Base-by-base conservation (phyloP, 1,140 invertebrate genomes). In the Cyphomyrmex costatus region DNA sequence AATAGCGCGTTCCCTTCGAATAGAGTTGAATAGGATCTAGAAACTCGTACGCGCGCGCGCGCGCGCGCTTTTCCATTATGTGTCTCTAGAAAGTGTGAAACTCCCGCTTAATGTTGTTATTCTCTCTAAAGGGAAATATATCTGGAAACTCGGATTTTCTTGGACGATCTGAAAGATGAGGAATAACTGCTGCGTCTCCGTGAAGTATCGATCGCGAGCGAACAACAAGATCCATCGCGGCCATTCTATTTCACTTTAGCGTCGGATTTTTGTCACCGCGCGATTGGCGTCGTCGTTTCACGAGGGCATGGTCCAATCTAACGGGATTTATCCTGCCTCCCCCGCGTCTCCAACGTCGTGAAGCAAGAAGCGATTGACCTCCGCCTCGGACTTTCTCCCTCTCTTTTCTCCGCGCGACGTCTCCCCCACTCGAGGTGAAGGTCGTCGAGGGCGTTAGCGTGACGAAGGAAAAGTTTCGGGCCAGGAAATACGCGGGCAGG, bases 321-420 rank as follows among this genome's bases (percentile, higher is more conserved):
- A 90, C 89, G 89, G 89, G 86, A 90, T 49, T 66, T 65, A 63
- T 85, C 71, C 85, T 79, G 63, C 24, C 33, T 85, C 19, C 51
- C 73, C 53, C n/a, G 14, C 42, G n/a, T 60, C 30, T 33, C 61
- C 85, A 61, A 33, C 74, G 46, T 89, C 58, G 49, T 74, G 60
- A 53, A 30, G 30, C 49, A 19, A 86, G 88, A 74, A 89, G 88
- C 88, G 77, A 85, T 78, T 87, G 88, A 89, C 79, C 89, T 90
- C 89, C 51, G 85, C 61, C 83, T 77, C 78, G 68, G 77, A 90
- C 89, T 90, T 86, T 90, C 89, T 90, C 83, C 82, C 89, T 70
- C 86, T 76, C 63, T 56, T 85, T 70, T 82, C 73, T 53, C 76
- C 74, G 51, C 21, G 63, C 63, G 30, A 36, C 33, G 36, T 42